Evolutionary conservation across 2,888 invertebrate genomes (phyloP), one percentile per base, ranked within the genome.

Genomic region (Drosophila bunnanda): DNA sequence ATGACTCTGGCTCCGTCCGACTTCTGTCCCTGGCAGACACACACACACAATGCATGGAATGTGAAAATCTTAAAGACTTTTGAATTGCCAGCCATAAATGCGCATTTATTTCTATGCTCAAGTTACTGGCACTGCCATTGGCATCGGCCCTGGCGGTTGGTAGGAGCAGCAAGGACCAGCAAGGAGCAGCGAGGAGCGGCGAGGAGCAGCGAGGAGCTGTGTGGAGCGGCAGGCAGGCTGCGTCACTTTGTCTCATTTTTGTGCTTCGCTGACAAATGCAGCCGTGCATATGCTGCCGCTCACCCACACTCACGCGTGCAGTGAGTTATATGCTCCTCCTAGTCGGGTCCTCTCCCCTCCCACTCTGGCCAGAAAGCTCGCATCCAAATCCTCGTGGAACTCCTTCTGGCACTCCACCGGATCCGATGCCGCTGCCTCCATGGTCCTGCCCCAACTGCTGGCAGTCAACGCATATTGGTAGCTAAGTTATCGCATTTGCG

Each of bases 261-360:
- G 85, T 86, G 85, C 85, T 89, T 77, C 89, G 89, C 85, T 86
- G 85, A 86, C 85, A 86, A 89, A 89, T 87, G 89, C 85, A 86
- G 89, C 89, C 85, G 85, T 89, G 85, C 85, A 86, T 86, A 86
- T 86, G 85, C 79, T 54, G 66, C 62, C 41, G 44, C 44, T 46
- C 75, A 54, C 59, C 69, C 74, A 50, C 60, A 62, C 61, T 48
- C 25, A 50, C 48, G 59, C 55, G 44, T 52, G 80, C 82, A 89
- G 82, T 84, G 84, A 89, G 78, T 87, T 81, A 85, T 85, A 79
- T 75, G 77, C 84, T 77, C 72, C 71, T 76, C 76, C 75, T 6
- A 3, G 28, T 20, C 17, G 20, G 20, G 10, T 46, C 25, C 55
- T n/a, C 17, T 3, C 9, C n/a, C 8, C 36, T n/a, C n/a, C n/a